Evolutionary conservation across 2,888 invertebrate genomes (phyloP), one percentile per base, ranked within the genome.

Genomic region (Drosophila leonis): DNA sequence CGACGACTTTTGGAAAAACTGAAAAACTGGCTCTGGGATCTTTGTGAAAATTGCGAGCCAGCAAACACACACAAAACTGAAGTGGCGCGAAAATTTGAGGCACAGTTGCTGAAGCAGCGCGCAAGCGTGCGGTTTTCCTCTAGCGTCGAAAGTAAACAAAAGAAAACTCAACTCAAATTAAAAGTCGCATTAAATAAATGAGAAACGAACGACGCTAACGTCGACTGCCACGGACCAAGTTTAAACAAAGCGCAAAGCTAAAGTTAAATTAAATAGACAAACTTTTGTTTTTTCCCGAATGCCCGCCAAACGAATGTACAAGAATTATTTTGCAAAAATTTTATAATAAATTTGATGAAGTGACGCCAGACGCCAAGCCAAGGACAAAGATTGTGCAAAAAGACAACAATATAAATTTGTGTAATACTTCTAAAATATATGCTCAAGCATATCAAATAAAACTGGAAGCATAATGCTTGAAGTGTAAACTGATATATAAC

Each of bases 91-190:
- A 89, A 85, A 78, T 83, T 67, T 48, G 75, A 77, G 79, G 79
- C 87, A 87, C 90, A 90, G 90, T 90, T 90, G 82, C 78, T 75
- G 65, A 77, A 82, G 82, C 83, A 85, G 72, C 89, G 85, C 88
- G 89, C 86, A 78, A 82, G 82, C 86, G 90, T 87, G 71, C 88
- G 88, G 90, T 79, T 88, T 81, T 78, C 73, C 75, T 60, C 20
- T 46, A 63, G 63, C 57, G 63, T 63, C 75, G 64, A 72, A 80
- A 67, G 80, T 66, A 78, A 79, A 77, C 65, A 85, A 72, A 82
- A 66, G 65, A 51, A 52, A 65, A 56, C 57, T 65, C 65, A 82
- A 83, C 78, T 78, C 80, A 86, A 86, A 83, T 85, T 70, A 84
- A 86, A 84, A 83, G 77, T 77, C 78, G 79, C 79, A 83, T 83